Base-by-base conservation (phyloP, 2,797 vertebrate genomes). In the Enteromius treurensis region DNA sequence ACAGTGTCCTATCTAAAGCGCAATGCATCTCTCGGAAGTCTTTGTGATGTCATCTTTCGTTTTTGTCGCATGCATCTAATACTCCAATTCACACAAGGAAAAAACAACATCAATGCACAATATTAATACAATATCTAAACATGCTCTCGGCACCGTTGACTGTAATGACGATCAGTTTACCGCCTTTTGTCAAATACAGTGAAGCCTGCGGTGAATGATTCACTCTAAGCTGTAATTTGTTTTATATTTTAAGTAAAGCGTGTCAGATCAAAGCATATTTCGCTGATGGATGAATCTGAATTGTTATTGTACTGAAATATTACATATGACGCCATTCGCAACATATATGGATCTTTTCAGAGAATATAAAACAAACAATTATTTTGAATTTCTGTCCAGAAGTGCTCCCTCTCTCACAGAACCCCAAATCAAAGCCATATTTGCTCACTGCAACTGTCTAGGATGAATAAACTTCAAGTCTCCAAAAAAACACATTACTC, bases 201-300 rank as follows among this genome's bases (percentile, higher is more conserved):
- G 81, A 77, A 47, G 60, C 32, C 32, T 83, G 85, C 9, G 70
- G 85, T 62, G 53, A 70, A 58, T 83, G 81, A 83, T 80, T 83
- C 73, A 82, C 51, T 58, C 67, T 70, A 77, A 83, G 68, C 71
- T 55, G 49, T 82, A 62, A 80, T 80, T 80, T 71, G 58, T 76
- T 79, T 51, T 53, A 83, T 62, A 80, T 83, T 79, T 69, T 21
- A 47, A 79, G 58, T 74, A 70, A 73, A 78, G 71, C 34, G 32
- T 77, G 64, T 83, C 70, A 76, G 64, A 80, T 80, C 70, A 83
- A 83, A 83, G 85, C 81, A 65, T 64, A 51, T 69, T 80, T 55
- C 15, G 29, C 49, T 60, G 58, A 32, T 76, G 69, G 51, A 79
- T 70, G 53, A 40, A 40, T 32, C 60, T n/a, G 64, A 82, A 75